These are phyloP conservation scores for Cirrhinus mrigala DNA, from an alignment of 2,797 vertebrate genomes.

Conservation along the genomic window DNA sequence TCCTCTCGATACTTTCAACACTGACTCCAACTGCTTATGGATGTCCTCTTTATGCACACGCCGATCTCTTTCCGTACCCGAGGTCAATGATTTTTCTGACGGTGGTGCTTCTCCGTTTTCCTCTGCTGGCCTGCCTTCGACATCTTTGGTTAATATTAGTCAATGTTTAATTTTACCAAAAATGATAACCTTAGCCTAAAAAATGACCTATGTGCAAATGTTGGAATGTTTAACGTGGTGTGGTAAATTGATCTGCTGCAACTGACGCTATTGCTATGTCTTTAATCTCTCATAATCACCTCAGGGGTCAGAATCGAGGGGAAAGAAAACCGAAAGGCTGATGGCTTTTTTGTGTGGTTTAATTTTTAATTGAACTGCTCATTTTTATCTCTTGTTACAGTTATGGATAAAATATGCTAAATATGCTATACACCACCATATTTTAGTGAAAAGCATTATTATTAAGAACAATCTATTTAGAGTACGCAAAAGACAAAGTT, in stretches of 20 bases:
- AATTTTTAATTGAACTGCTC: not conserved
- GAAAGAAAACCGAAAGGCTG: not conserved
- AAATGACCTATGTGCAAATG: not conserved
- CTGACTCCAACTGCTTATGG: not conserved
- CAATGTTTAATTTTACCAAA: not conserved
- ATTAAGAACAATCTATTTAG: too few relatives aligned
- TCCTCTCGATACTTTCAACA: not conserved
- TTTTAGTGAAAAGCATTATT: too few relatives aligned
- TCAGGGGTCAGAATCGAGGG: not conserved
- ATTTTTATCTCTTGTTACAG: not conserved
- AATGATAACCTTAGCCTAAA: not conserved
- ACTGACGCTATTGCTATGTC: not conserved
- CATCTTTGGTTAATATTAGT: not conserved
- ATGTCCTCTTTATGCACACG: not conserved
- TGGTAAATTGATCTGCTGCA: not conserved
- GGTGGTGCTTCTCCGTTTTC: not conserved
- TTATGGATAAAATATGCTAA: not conserved
- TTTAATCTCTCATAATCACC: not conserved
- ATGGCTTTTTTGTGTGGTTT: not conserved
- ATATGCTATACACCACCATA: too few relatives aligned
- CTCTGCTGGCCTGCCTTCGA: not conserved
- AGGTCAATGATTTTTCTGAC: not conserved
- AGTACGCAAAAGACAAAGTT: too few relatives aligned
- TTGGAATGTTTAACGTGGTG: not conserved
- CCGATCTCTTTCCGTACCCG: not conserved